Evolutionary conservation across 1,140 invertebrate genomes (phyloP).

Genomic region (Lordiphosa clarofinis): DNA sequence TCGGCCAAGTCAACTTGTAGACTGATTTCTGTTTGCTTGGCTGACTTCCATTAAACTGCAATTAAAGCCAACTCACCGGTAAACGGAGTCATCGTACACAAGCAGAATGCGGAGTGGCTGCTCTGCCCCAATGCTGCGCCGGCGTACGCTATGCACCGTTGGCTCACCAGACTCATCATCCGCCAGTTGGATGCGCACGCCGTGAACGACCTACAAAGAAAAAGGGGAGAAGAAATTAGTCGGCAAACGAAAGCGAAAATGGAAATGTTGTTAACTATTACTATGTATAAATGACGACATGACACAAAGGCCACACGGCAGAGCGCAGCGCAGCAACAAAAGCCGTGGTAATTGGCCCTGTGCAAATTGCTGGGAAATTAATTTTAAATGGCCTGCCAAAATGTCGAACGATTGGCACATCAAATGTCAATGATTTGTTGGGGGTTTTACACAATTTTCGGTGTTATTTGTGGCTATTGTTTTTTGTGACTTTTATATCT

Average conservation of each 20-base stretch:
- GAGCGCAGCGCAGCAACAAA: conserved; percentile 8
- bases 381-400: conserved; percentile 73
- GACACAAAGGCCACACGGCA: conserved; percentile 58
- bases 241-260: conserved; percentile 63
- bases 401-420: conserved; percentile 72
- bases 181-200: conserved; percentile 85
- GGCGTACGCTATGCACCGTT: conserved; percentile 86
- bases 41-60: conserved; percentile 61
- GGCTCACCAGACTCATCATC: conserved; percentile 37
- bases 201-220: conserved; percentile 87
- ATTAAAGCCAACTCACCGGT: conserved; percentile 84
- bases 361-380: conserved; percentile 71
- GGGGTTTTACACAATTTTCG: conserved; percentile 14
- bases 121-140: conserved; percentile 86
- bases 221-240: conserved; percentile 42
- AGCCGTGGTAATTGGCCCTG: conserved; percentile 55
- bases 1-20: conserved; percentile 62
- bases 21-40: conserved; percentile 46
- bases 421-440: conserved; percentile 69
- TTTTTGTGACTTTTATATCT: conserved; percentile 1
- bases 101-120: conserved; percentile 93
- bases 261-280: conserved; percentile 51
- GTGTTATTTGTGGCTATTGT: conserved; percentile 29
- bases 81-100: conserved; percentile 93
- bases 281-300: conserved; percentile 54